Conservation (phyloP, 2,888 invertebrate genomes). For the Adelphocoris suturalis region DNA sequence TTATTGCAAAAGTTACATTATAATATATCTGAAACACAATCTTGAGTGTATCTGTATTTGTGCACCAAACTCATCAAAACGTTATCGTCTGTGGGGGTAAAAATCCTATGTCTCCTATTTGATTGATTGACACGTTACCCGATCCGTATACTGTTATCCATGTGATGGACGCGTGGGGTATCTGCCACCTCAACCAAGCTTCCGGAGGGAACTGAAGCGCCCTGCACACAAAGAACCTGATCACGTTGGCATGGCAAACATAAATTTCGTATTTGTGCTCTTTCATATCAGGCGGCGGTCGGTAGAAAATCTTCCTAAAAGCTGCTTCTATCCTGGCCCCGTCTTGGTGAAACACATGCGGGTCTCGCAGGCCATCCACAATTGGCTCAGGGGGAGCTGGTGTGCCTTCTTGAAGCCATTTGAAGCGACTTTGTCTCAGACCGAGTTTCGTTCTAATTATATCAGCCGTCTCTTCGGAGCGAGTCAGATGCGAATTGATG, state of each 20-base stretch:
- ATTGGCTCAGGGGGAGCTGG: conserved; percentile 96
- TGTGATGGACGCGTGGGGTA: conserved; percentile 96
- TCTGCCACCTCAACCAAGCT: conserved; percentile 95
- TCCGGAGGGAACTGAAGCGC: conserved; percentile 98
- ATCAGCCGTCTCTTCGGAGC: conserved; percentile 94
- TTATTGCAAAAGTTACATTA: too few relatives aligned
- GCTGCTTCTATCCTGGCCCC: conserved; percentile 97
- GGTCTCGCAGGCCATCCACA: background rate
- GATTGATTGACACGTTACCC: conserved; percentile 90
- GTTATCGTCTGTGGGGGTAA: conserved; percentile 83
- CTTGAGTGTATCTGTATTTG: too few relatives aligned
- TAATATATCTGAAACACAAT: too few relatives aligned
- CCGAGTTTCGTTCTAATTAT: conserved; percentile 86
- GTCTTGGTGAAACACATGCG: conserved; percentile 93
- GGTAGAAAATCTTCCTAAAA: conserved; percentile 94
- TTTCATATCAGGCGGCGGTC: conserved; percentile 92
- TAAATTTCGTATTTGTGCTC: conserved; percentile 91
- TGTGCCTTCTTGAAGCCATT: conserved; percentile 93
- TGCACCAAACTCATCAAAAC: background rate
- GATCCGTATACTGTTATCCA: conserved; percentile 92
- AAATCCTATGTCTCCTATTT: conserved; percentile 93
- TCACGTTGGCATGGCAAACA: conserved; percentile 98
- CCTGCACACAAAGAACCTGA: conserved; percentile 94
- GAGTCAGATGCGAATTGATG: conserved; percentile 93
- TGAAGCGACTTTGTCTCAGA: conserved; percentile 83